Evolutionary conservation across 2,888 invertebrate species (phyloP).

Genomic region (Noctua janthina): DNA sequence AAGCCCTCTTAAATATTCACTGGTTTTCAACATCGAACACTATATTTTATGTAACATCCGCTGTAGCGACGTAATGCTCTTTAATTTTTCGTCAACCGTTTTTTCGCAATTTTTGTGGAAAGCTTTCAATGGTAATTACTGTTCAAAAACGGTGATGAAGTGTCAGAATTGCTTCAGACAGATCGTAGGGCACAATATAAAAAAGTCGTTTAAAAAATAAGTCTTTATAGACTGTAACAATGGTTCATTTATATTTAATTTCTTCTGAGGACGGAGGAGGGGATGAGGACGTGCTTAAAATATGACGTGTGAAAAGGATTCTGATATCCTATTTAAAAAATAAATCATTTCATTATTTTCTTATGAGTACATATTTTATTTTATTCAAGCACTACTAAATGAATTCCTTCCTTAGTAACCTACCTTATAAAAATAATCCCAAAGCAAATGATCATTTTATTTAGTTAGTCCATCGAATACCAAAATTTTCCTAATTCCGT

Average conservation of each 20-base stretch:
- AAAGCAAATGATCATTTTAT: conserved; percentile 38
- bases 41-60: conserved; percentile 21
- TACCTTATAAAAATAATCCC: conserved; percentile 18
- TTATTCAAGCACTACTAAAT: background rate
- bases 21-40: conserved; percentile 30
- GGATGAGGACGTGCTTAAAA: background rate
- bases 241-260: background rate
- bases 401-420: background rate
- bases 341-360: background rate
- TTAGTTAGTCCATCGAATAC: conserved; percentile 35
- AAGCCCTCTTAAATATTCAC: conserved; percentile 54
- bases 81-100: background rate
- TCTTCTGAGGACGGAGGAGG: background rate
- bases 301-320: background rate
- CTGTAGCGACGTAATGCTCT: background rate
- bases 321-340: background rate
- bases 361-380: background rate
- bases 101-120: background rate
- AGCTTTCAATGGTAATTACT: background rate
- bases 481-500: conserved; percentile 37
- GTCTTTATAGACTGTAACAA: background rate
- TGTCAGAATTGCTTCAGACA: background rate
- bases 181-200: background rate
- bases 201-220: background rate
- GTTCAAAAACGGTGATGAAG: background rate